Evolutionary conservation across 2,888 invertebrate genomes (phyloP), one percentile per base, ranked within the genome.

Genomic region (Lapara coniferarum): DNA sequence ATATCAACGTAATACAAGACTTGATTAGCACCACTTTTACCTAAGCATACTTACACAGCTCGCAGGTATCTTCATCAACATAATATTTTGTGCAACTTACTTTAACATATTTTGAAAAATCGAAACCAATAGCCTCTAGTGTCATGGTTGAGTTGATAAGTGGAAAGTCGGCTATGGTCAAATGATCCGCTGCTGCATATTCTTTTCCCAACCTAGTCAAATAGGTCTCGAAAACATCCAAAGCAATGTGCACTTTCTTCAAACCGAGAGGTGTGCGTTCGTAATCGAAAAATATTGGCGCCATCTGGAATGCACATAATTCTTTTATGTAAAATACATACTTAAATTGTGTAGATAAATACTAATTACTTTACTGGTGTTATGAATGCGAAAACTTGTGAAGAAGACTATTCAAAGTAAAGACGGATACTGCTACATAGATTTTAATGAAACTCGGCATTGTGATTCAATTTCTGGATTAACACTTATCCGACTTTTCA

Each of bases 241-340:
- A 83, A 0, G 95, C 95, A 73, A 96, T 96, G 75, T 96, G 93
- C 0, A 96, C 93, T 85, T 96, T 96, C 82, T 96, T 97, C 73
- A 96, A 81, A 1, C 95, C 95, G 69, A 95, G 87, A 0, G 96
- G 95, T 0, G 96, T 96, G 70, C 96, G 94, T 79, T 95, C 88
- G 81, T 97, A 97, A 81, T 96, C 96, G 77, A 96, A 97, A 85
- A 96, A 97, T 79, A 97, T 96, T 25, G 97, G 97, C 0, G 95
- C 95, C 95, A 97, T 94, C 96, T 96, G 49, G 59, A 70, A 67
- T 19, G 16, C 10, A 12, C 55, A 55, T 55, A 10, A 55, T 52
- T n/a, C 37, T 37, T 37, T 37, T 37, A 2, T 16, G 8, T 37
- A 37, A 66, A 66, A 49, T 4, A 51, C 25, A 49, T 14, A 51